A percentile compares a stretch with the other conserved stretches of the same genome.
Evolutionary conservation across 2,888 invertebrate species (phyloP).

Genomic region (Criorhina ranunculi): DNA sequence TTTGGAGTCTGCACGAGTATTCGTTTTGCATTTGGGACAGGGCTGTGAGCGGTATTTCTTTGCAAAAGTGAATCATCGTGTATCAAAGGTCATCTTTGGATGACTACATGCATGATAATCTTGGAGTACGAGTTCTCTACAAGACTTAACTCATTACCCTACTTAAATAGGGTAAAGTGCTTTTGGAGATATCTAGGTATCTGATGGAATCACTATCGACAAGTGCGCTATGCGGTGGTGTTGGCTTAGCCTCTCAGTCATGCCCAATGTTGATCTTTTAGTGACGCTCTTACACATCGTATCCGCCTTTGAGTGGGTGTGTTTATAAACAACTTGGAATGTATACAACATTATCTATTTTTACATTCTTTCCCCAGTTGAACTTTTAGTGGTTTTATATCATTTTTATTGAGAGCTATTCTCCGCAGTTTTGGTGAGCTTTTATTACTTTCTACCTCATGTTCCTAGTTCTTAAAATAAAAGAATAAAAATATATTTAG

Average conservation of each 20-base stretch:
- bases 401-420: background rate
- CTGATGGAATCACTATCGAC: conserved; percentile 29
- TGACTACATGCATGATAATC: conserved; percentile 27
- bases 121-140: conserved; percentile 13
- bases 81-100: conserved; percentile 29
- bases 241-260: background rate
- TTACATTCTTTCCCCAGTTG: conserved; percentile 5
- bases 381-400: conserved; percentile 11
- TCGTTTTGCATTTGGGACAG: background rate
- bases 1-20: conserved; percentile 29
- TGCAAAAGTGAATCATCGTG: conserved; percentile 27
- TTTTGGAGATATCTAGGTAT: conserved; percentile 1
- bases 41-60: background rate
- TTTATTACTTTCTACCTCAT: conserved; percentile 7
- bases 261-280: conserved; percentile 4
- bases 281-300: conserved; percentile 11
- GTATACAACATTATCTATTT: conserved; percentile 7
- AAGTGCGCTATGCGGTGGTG: background rate
- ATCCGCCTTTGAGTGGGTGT: conserved; percentile 42
- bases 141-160: conserved; percentile 6
- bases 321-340: conserved; percentile 59
- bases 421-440: background rate
- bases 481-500: too few relatives aligned
- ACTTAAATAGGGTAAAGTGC: conserved; percentile 9
- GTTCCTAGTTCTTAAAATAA: background rate